Conservation (phyloP, 2,888 invertebrate species). For the Nysson spinosus region DNA sequence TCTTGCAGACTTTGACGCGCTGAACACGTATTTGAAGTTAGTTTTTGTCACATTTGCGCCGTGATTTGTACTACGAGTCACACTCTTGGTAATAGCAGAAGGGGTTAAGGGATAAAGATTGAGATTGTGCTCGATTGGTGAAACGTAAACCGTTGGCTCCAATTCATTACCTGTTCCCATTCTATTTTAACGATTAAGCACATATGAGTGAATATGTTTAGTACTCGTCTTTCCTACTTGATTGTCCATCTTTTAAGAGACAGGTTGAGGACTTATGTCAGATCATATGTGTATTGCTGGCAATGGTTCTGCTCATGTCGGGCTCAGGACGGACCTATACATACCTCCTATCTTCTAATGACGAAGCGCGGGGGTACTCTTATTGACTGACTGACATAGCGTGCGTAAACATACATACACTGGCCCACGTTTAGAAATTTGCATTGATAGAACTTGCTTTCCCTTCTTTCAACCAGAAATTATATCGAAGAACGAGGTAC, state of each 20-base stretch:
- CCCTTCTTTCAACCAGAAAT: too few species aligned
- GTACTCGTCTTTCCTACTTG: not conserved
- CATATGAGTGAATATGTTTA: not conserved
- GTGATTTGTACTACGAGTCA: too few species aligned
- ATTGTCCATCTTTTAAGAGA: conserved; percentile 2
- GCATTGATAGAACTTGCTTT: not conserved
- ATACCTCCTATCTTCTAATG: conserved; percentile 5
- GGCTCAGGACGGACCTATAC: conserved; percentile 5
- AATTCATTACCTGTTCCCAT: too few species aligned
- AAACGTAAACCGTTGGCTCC: too few species aligned
- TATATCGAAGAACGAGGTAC: too few species aligned
- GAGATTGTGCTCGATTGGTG: too few species aligned
- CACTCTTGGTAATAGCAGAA: too few species aligned
- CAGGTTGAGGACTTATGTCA: conserved; percentile 2
- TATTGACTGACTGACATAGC: conserved; percentile 49
- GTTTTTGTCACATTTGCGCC: too few species aligned
- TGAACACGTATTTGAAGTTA: too few species aligned
- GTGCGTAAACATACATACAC: conserved; percentile 37
- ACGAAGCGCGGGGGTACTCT: conserved; percentile 31
- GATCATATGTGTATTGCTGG: conserved; percentile 23
- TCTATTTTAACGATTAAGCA: not conserved
- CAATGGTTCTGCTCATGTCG: conserved; percentile 18
- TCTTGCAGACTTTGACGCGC: too few species aligned
- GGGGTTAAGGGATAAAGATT: too few species aligned
- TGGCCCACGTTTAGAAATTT: conserved; percentile 8